Evolutionary conservation across 2,888 invertebrate species (phyloP).

Genomic region (Criorhina ranunculi): DNA sequence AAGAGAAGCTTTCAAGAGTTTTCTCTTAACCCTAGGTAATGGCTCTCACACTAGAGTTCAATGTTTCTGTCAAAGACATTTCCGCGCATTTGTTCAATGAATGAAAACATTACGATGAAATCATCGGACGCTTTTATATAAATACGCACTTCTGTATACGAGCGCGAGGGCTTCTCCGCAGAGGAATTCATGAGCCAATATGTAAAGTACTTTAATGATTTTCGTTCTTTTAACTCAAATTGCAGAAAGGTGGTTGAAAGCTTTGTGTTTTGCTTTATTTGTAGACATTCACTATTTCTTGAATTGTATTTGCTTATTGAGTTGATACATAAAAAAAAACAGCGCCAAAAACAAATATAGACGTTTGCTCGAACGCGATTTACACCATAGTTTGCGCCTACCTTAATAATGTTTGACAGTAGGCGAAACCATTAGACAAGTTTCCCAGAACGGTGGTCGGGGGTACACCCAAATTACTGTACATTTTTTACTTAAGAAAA

Average conservation of each 20-base stretch:
- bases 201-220: conserved; percentile 16
- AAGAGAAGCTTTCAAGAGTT: conserved; percentile 51
- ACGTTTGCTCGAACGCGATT: not conserved
- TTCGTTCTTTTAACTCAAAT: not conserved
- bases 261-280: not conserved
- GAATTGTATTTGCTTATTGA: not conserved
- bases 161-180: conserved; percentile 2
- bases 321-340: not conserved
- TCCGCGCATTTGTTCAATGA: conserved; percentile 65
- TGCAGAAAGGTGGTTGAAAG: not conserved
- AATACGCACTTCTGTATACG: conserved; percentile 41
- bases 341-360: conserved; percentile 14
- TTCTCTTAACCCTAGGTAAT: conserved; percentile 29
- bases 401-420: conserved; percentile 10
- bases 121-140: conserved; percentile 76
- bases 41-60: conserved; percentile 48
- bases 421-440: conserved; percentile 48
- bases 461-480: conserved; percentile 46
- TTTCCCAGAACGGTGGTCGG: conserved; percentile 50
- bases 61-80: conserved; percentile 54
- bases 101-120: conserved; percentile 76
- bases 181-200: conserved; percentile 9
- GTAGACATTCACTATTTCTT: conserved; percentile 2
- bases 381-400: conserved; percentile 43
- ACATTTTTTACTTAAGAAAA: conserved; percentile 32